Evolutionary conservation across 2,113 vertebrate genomes (phyloP), one percentile per base, ranked within the genome.

Genomic region (Amia ocellicauda): DNA sequence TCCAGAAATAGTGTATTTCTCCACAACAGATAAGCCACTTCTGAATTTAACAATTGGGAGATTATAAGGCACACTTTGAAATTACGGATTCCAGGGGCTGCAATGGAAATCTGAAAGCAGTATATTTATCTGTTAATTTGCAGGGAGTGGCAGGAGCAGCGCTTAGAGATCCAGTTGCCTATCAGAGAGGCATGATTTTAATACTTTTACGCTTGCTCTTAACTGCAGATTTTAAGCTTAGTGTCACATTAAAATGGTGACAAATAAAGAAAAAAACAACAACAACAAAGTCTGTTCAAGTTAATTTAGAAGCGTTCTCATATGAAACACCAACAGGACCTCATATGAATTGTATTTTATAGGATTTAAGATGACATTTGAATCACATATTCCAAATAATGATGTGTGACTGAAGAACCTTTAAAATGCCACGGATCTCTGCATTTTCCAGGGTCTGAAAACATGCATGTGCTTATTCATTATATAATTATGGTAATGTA

Each of bases 141-240:
- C 58, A 36, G 54, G 41, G 52, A 56, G 51, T 24, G 24, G 51
- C 40, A 56, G 10, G 51, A 62, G 19, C 45, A 62, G 5, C n/a
- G 27, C 29, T 40, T 53, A 50, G 41, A 31, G 40, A 62, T 17
- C 23, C 51, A 3, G n/a, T 7, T 42, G 2, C 40, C 26, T 43
- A 14, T 27, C 58, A 68, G 51, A 17, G 17, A 43, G 51, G n/a
- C n/a, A 45, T 17, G 47, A 50, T 50, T 66, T 66, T 57, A 59
- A 26, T 59, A 9, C 58, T 55, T 24, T 22, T 2, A 5, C 20
- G 2, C 20, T 53, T 24, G 52, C 27, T 50, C 59, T 28, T 8
- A 54, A 60, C 50, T 7, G 43, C 42, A 68, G 58, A 58, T 61
- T 61, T 42, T 3, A 50, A 68, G 66, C 66, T 68, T 62, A 61